phyloP scores from a whole-genome alignment of 2,888 invertebrate species.

The Clepsis dumicolana region DNA sequence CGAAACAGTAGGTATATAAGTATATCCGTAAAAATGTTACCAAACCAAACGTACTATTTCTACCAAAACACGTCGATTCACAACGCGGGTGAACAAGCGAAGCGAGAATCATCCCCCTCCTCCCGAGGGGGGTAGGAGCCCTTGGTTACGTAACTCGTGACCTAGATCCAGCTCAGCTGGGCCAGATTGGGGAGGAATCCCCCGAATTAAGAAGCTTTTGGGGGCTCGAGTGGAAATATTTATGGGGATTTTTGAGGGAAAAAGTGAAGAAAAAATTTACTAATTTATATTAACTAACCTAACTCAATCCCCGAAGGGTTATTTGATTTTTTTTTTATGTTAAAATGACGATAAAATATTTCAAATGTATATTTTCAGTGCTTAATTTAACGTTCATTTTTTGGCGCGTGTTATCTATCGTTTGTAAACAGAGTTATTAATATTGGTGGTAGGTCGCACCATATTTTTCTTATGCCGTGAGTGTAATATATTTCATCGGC shows the following conservation, averaged over 20 bases:
- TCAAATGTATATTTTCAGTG: too few relatives aligned
- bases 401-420: too few relatives aligned
- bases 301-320: too few relatives aligned
- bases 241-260: neutral
- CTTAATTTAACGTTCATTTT: too few relatives aligned
- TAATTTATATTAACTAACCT: too few relatives aligned
- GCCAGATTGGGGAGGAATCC: neutral
- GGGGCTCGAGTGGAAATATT: neutral
- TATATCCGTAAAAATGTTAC: neutral
- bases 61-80: slow-evolving; percentile 15
- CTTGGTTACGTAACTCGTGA: slow-evolving; percentile 46
- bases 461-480: too few relatives aligned
- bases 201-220: neutral
- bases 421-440: too few relatives aligned
- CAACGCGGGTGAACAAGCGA: slow-evolving; percentile 21
- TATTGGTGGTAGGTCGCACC: too few relatives aligned
- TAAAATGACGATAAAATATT: too few relatives aligned
- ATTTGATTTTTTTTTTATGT: too few relatives aligned
- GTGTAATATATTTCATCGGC: too few relatives aligned
- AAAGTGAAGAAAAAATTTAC: neutral
- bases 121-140: slow-evolving; percentile 16
- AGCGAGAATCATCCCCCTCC: neutral
- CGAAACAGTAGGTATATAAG: neutral
- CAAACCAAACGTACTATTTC: neutral
- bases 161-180: slow-evolving; percentile 44